Evolutionary conservation across 2,888 invertebrate genomes (phyloP).

Genomic region (Agapetus fuscipes): DNA sequence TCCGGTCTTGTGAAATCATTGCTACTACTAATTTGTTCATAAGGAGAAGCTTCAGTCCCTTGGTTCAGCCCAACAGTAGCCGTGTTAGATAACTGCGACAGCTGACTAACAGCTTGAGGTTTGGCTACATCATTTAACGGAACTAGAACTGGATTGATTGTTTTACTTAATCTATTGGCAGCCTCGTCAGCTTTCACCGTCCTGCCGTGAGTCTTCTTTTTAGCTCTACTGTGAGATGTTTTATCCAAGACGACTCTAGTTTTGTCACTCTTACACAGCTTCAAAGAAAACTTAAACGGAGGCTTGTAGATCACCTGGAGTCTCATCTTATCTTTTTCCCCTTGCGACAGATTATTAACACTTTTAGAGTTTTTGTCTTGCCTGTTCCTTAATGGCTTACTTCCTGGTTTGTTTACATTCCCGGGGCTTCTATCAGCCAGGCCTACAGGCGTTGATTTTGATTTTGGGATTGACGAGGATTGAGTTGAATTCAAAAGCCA

Average conservation of each 20-base stretch:
- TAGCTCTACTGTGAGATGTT: conserved; percentile 34
- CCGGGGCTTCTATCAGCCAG: conserved; percentile 49
- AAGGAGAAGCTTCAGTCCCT: conserved; percentile 28
- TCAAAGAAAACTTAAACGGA: conserved; percentile 77
- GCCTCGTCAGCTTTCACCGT: conserved; percentile 33
- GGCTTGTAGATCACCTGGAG: conserved; percentile 81
- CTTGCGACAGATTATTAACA: conserved; percentile 56
- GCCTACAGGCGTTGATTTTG: conserved; percentile 74
- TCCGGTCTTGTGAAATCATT: conserved; percentile 40
- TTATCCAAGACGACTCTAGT: conserved; percentile 51
- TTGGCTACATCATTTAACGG: conserved; percentile 23
- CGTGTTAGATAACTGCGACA: conserved; percentile 31
- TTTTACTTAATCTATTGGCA: conserved; percentile 31
- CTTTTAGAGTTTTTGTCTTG: conserved; percentile 53
- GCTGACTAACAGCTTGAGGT: conserved; percentile 23
- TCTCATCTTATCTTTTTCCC: conserved; percentile 54
- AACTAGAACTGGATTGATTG: conserved; percentile 21
- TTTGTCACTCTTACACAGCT: conserved; percentile 63
- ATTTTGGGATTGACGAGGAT: conserved; percentile 59
- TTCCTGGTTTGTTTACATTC: conserved; percentile 37
- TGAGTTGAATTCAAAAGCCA: conserved; percentile 71
- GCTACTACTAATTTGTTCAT: conserved; percentile 31
- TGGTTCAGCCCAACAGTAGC: conserved; percentile 27
- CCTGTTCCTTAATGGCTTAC: conserved; percentile 33
- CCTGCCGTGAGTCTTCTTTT: conserved; percentile 21